These are phyloP conservation scores for Scaptomyza reducta DNA, from an alignment of 2,888 invertebrate species.

Conservation along the genomic window DNA sequence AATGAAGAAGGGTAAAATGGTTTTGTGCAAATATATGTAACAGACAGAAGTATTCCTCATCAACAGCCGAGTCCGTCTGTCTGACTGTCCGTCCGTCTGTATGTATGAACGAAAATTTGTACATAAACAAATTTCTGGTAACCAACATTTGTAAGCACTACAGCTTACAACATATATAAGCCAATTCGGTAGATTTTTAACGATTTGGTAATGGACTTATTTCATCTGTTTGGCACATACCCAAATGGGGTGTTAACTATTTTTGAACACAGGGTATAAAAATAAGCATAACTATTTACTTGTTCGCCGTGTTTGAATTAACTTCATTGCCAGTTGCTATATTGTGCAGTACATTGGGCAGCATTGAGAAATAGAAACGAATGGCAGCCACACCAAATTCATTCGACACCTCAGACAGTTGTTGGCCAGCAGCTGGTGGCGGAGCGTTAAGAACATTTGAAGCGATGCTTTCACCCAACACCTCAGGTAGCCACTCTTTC, in stretches of 20 bases:
- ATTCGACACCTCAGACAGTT: conserved; percentile 86
- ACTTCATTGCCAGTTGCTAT: conserved; percentile 27
- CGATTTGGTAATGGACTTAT: background rate
- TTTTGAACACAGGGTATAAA: background rate
- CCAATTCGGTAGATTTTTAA: too few relatives aligned
- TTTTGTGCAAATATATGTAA: too few relatives aligned
- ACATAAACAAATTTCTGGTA: too few relatives aligned
- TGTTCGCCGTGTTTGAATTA: conserved; percentile 14
- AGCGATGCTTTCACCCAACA: conserved; percentile 86
- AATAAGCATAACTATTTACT: conserved; percentile 17
- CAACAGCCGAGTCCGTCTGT: too few relatives aligned
- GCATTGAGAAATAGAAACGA: conserved; percentile 88
- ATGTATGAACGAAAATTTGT: too few relatives aligned
- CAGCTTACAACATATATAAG: too few relatives aligned
- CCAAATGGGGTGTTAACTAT: too few relatives aligned
- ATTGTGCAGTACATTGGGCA: conserved; percentile 83
- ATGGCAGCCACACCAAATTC: conserved; percentile 91
- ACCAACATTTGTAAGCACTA: too few relatives aligned
- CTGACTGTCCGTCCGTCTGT: too few relatives aligned
- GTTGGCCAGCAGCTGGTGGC: conserved; percentile 1
- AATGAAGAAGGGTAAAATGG: too few relatives aligned
- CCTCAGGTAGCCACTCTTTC: conserved; percentile 90
- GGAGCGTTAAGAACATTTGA: conserved; percentile 36
- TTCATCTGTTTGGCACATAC: too few relatives aligned
- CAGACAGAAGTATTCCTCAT: too few relatives aligned